Evolutionary conservation across 2,113 vertebrate genomes (phyloP).

Genomic region (Amblyopsis rosae): DNA sequence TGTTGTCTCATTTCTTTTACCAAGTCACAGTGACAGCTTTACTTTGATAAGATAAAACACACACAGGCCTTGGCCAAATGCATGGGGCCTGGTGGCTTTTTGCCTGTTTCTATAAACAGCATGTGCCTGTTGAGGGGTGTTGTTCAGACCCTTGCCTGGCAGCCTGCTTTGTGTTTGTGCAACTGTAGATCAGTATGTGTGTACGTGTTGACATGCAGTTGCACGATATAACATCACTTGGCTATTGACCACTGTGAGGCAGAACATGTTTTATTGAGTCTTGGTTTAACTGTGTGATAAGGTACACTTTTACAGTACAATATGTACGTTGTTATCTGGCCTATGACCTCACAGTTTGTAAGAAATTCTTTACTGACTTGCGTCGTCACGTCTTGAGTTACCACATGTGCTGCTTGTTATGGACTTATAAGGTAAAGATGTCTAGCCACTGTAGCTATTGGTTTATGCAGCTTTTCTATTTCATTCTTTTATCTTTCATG

Average conservation of each 20-base stretch:
- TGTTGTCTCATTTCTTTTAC: constrained; percentile 33
- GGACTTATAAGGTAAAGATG: constrained; percentile 28
- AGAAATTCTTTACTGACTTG: constrained; percentile 48
- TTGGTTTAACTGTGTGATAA: too few species aligned
- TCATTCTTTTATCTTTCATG: neutral
- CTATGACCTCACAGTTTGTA: constrained; percentile 43
- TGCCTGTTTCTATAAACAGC: constrained; percentile 65
- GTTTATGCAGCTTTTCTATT: constrained; percentile 12
- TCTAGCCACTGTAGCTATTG: constrained; percentile 18
- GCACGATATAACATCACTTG: too few species aligned
- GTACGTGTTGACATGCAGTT: too few species aligned
- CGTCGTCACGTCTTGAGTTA: constrained; percentile 1
- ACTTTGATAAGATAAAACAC: constrained; percentile 59
- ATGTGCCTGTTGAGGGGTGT: constrained; percentile 53
- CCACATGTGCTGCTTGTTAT: constrained; percentile 10
- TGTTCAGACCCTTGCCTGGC: too few species aligned
- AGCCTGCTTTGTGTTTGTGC: too few species aligned
- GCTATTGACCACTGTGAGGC: too few species aligned
- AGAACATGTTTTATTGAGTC: too few species aligned
- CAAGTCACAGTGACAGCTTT: constrained; percentile 31
- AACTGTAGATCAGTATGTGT: too few species aligned
- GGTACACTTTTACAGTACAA: too few species aligned
- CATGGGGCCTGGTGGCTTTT: constrained; percentile 24
- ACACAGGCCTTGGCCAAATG: constrained; percentile 20
- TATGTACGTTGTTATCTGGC: too few species aligned